Base-by-base conservation (phyloP, 2,888 invertebrate species). In the Formica aserva region DNA sequence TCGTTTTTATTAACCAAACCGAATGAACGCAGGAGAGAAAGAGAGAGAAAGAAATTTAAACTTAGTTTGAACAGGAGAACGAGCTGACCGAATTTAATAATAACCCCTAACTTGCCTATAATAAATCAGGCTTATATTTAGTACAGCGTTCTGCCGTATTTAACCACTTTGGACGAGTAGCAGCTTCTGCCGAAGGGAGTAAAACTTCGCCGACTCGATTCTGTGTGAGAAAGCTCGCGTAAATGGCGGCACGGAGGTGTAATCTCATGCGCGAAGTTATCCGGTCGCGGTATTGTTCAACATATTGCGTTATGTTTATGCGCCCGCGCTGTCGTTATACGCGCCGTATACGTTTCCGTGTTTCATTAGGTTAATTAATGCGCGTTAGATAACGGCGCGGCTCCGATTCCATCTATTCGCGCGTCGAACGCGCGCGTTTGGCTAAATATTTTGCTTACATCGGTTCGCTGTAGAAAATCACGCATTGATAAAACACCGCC, bases 31-130 rank as follows among this genome's bases (percentile, higher is more conserved):
- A 15, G 8, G 22, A 45, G 18, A 9, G 18, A 52, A 11, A 60
- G 22, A 62, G 26, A 74, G 45, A 55, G 78, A 29, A 29, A 83
- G 38, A 85, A 91, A 92, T 93, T 92, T 89, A 92, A 93, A 93
- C 91, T 93, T 92, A 88, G 92, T 91, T 92, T 84, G 85, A 90
- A 86, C 90, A 85, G 82, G 88, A 89, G 89, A 92, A 91, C 91
- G 91, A 91, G 89, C 91, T 93, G 92, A 93, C 93, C 91, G 91
- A 90, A 93, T 93, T 94, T 92, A 92, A 92, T 94, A 93, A 92
- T 93, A 93, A 77, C 91, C 91, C 91, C 90, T 72, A 52, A 1
- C 3, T 86, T 91, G 89, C 90, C 91, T 89, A 92, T 93, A 92
- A 93, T 93, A 92, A 94, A 93, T 93, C 92, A 91, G 86, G 90